Evolutionary conservation across 2,888 invertebrate genomes (phyloP).

Genomic region (Eremobia ochroleuca): DNA sequence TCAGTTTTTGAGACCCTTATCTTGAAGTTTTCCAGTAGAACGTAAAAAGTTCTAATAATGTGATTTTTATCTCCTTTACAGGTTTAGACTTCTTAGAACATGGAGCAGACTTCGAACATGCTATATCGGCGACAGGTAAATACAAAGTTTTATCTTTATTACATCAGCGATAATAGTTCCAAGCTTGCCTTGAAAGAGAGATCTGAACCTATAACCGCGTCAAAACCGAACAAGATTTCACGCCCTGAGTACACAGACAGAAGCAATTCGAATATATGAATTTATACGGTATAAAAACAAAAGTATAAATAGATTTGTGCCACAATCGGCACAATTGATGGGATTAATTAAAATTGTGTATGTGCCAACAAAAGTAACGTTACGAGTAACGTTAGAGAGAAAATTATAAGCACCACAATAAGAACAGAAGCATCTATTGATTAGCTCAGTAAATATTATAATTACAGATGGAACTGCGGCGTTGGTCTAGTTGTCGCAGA

Average conservation of each 20-base stretch:
- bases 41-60: neutral
- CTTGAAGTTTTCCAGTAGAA: neutral
- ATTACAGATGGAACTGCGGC: neutral
- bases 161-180: neutral
- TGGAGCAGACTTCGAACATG: constrained; percentile 94
- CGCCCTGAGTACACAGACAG: neutral
- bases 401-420: neutral
- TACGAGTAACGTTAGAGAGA: neutral
- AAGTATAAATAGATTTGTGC: constrained; percentile 17
- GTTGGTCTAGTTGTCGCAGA: neutral
- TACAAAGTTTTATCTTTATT: neutral
- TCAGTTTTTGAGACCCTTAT: neutral
- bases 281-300: neutral
- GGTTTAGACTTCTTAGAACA: constrained; percentile 94
- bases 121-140: constrained; percentile 93
- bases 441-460: neutral
- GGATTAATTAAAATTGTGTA: constrained; percentile 27
- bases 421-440: constrained; percentile 40
- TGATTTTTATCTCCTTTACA: constrained; percentile 78
- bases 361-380: constrained; percentile 46
- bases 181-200: neutral
- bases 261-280: neutral
- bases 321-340: neutral
- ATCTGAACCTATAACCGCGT: too few relatives aligned
- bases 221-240: neutral